Conservation (phyloP, 2,888 invertebrate genomes). For the Sthenelais limicola region DNA sequence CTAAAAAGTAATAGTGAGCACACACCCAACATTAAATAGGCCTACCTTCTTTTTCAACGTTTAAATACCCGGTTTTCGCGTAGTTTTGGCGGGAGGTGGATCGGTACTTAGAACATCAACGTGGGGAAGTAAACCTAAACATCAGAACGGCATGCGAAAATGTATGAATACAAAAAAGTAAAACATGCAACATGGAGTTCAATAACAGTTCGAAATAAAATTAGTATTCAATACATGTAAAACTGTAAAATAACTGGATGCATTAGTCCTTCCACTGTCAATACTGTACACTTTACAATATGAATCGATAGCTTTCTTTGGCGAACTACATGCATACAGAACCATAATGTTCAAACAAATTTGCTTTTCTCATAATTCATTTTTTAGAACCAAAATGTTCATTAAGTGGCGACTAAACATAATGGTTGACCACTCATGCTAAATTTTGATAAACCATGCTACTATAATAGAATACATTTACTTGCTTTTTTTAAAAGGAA, state of each 20-base stretch:
- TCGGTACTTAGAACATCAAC: constrained; percentile 40
- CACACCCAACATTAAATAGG: constrained; percentile 37
- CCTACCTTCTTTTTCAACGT: constrained; percentile 18
- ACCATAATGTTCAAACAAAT: background rate
- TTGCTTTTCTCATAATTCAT: background rate
- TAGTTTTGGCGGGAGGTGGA: constrained; percentile 32
- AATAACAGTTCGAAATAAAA: constrained; percentile 6
- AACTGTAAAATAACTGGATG: constrained; percentile 4
- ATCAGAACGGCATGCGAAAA: constrained; percentile 40
- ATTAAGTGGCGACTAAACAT: background rate
- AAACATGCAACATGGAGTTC: constrained; percentile 29
- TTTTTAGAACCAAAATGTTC: background rate
- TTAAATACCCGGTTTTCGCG: constrained; percentile 33
- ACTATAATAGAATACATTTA: constrained; percentile 8
- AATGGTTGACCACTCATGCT: constrained; percentile 21
- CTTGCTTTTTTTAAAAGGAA: background rate
- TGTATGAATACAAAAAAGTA: constrained; percentile 18
- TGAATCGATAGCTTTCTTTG: too few relatives aligned
- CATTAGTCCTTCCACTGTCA: background rate
- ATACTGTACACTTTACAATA: constrained; percentile 6
- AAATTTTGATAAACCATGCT: constrained; percentile 21
- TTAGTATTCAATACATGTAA: background rate
- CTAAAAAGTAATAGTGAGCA: background rate
- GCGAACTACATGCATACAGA: constrained; percentile 26
- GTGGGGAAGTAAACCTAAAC: constrained; percentile 39